Evolutionary conservation across 2,113 vertebrate genomes (phyloP), one percentile per base, ranked within the genome.

Genomic region (Halcyon senegalensis): DNA sequence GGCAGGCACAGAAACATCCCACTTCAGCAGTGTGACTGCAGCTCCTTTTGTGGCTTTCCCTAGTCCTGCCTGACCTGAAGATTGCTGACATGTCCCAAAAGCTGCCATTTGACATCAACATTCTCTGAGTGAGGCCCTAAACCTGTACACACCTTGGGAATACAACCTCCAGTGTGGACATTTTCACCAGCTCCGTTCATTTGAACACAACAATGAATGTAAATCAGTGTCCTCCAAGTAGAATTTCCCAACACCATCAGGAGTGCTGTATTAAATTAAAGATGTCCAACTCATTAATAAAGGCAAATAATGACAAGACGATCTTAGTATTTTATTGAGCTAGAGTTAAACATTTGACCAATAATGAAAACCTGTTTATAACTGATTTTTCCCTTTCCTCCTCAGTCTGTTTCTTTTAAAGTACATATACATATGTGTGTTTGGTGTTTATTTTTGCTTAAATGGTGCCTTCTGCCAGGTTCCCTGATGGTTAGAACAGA

Each of bases 111-210:
- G 41, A 83, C 67, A 51, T 27, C 28, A 51, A 4, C 8, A 75
- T 14, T 7, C 17, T 51, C 53, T 44, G 63, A 78, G 35, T 24
- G 62, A 91, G 51, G 30, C 35, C 55, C 9, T 81, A 88, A 87
- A 91, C 70, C 69, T 95, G 69, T 53, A 67, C 25, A 9, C 0
- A 0, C 41, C 89, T 94, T 79, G 55, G 82, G 46, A 69, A 96
- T 67, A 96, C 89, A 95, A 2, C 5, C 6, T 55, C 11, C 64
- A 77, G 59, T 13, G 23, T 2, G 41, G 87, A 59, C 62, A 60
- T 94, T 96, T 93, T 90, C 94, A 97, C 76, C 80, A 84, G 80
- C 30, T 53, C 87, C 86, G 73, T 87, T 97, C 85, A 83, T 96
- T 94, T 53, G 86, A 94, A 88, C 84, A 82, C 77, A 53, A 5